Conservation (phyloP, 1,140 invertebrate species). For the Megathymus violae region DNA sequence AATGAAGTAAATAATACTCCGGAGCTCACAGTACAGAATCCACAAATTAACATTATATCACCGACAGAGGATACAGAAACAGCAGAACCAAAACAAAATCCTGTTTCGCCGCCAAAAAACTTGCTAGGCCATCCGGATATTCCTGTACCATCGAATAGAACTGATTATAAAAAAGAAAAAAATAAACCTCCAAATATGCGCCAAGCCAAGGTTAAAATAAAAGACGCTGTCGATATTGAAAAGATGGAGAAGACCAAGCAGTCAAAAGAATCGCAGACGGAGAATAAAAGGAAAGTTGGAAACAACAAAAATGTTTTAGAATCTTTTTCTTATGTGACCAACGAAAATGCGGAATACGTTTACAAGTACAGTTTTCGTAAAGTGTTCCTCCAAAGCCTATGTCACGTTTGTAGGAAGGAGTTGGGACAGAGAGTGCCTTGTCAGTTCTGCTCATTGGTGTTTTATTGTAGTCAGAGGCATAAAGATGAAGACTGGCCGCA, state of each 20-base stretch:
- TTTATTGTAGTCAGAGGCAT: conserved; percentile 77
- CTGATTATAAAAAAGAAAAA: conserved; percentile 82
- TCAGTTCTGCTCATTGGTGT: conserved; percentile 73
- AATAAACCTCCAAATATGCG: conserved; percentile 71
- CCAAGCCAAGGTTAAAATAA: conserved; percentile 76
- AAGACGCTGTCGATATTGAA: conserved; percentile 68
- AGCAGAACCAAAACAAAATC: conserved; percentile 50
- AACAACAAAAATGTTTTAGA: conserved; percentile 52
- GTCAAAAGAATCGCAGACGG: conserved; percentile 61
- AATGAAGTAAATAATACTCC: conserved; percentile 47
- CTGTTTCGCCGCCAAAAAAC: conserved; percentile 82
- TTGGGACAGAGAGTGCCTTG: conserved; percentile 69
- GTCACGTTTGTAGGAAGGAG: conserved; percentile 76
- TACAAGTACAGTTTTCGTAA: conserved; percentile 82
- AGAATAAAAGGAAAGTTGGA: conserved; percentile 51
- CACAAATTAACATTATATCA: conserved; percentile 68
- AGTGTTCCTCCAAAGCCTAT: conserved; percentile 74
- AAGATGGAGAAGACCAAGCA: conserved; percentile 45
- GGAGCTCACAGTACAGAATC: conserved; percentile 40
- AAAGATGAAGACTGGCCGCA: conserved; percentile 76
- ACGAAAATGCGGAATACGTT: conserved; percentile 73
- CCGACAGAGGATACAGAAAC: conserved; percentile 58
- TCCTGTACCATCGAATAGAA: conserved; percentile 83
- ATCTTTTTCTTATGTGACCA: conserved; percentile 51
- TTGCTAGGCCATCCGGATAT: conserved; percentile 81